Evolutionary conservation across 1,140 invertebrate species (phyloP), one percentile per base, ranked within the genome.

Genomic region (Lepidurus couesii): DNA sequence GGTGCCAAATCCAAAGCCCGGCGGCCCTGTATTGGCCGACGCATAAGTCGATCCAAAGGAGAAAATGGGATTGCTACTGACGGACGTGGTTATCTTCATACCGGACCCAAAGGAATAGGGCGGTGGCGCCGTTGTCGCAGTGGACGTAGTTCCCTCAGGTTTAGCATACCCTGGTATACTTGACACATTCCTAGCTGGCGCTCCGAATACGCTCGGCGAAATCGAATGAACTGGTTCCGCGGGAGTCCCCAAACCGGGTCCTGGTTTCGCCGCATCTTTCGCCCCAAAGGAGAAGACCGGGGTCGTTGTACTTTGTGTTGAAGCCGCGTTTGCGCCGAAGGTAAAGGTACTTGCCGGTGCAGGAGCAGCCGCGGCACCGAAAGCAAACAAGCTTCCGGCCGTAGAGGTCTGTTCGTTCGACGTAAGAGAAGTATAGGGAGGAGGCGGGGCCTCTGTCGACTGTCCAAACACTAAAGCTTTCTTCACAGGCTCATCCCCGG

Each of bases 391-490:
- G 21, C 53, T 16, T 65, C 53, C 53, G 1, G 53, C 9, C 1
- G 53, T 65, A 65, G 53, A 9, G 8, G 53, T 9, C 13, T 65
- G 16, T n/a, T 21, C 21, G 5, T 7, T 21, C 16, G 53, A 13
- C 13, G 13, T 65, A 65, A 65, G 1, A 3, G 9, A n/a, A 7
- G 53, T 10, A 47, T 47, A 77, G 11, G 76, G 4, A 8, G 44
- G 44, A 16, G 75, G 7, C 13, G 76, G 21, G 26, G 76, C 42
- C 42, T 43, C 8, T 10, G 75, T 34, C 21, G 44, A 13, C 21
- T 45, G n/a, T 24, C n/a, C 76, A 53, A 45, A 45, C 11, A 44
- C 65, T 11, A 77, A 77, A n/a, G 10, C 24, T 34, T 53, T 53
- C 21, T 44, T 26, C 24, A 45, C 65, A n/a, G 76, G 42, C 53